These are phyloP conservation scores for Eupithecia inturbata DNA, from an alignment of 2,888 invertebrate species.

Conservation along the genomic window DNA sequence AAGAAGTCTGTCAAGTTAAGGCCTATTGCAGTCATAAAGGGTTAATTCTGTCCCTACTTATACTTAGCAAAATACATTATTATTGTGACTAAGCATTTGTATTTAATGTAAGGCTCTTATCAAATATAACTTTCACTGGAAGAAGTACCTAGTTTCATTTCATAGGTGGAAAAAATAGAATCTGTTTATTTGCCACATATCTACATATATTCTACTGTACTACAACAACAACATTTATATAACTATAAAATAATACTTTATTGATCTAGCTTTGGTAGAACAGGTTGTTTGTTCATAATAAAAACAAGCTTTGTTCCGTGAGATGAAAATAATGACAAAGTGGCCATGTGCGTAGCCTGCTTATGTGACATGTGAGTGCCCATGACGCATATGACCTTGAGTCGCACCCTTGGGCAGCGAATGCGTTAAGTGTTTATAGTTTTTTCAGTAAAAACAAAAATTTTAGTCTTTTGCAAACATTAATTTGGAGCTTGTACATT, in stretches of 20 bases:
- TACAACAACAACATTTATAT: slow-evolving; percentile 54
- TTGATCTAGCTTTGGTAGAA: slow-evolving; percentile 64
- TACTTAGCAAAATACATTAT: slow-evolving; percentile 14
- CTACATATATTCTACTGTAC: slow-evolving; percentile 46
- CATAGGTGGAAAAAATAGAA: slow-evolving; percentile 13
- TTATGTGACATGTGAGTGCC: not conserved
- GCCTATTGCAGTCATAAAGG: slow-evolving; percentile 99
- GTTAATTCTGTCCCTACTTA: slow-evolving; percentile 75
- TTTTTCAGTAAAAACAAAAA: not conserved
- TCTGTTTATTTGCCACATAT: slow-evolving; percentile 37
- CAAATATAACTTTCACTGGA: not conserved
- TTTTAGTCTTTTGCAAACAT: not conserved
- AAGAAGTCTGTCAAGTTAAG: slow-evolving; percentile 97
- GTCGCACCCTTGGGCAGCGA: not conserved
- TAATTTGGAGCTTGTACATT: not conserved
- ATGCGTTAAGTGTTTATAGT: not conserved
- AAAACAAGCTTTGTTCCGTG: slow-evolving; percentile 29
- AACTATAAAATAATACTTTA: slow-evolving; percentile 72
- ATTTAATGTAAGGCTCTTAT: slow-evolving; percentile 24
- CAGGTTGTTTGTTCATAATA: slow-evolving; percentile 53
- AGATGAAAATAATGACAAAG: not conserved
- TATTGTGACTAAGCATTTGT: slow-evolving; percentile 25
- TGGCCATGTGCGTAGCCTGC: not conserved
- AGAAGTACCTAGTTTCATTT: slow-evolving; percentile 1
- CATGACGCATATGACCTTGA: not conserved